Conservation (phyloP, 2,797 vertebrate species). For the Phalanger gymnotis region DNA sequence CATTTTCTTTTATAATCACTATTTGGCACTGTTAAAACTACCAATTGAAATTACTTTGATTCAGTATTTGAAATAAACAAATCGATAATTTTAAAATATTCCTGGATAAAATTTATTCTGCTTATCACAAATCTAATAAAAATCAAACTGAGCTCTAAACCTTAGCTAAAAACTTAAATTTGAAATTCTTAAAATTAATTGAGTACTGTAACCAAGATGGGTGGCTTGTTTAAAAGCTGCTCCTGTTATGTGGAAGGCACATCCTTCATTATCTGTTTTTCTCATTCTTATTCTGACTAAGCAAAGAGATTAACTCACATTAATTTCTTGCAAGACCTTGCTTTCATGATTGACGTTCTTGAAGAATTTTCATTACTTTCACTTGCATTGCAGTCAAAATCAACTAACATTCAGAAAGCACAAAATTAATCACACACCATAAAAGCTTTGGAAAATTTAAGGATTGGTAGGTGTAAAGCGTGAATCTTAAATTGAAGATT, state of each 20-base stretch:
- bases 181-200: not conserved
- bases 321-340: not conserved
- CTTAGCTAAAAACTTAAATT: not conserved
- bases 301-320: not conserved
- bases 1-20: not conserved
- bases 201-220: not conserved
- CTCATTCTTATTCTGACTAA: not conserved
- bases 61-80: not conserved
- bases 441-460: not conserved
- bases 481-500: not conserved
- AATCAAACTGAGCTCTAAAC: not conserved
- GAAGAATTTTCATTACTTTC: not conserved
- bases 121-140: not conserved
- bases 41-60: not conserved
- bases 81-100: not conserved
- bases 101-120: not conserved
- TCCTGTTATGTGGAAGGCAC: not conserved
- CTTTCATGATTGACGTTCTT: not conserved
- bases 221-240: not conserved
- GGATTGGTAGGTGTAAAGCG: not conserved
- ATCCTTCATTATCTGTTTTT: not conserved
- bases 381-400: not conserved
- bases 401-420: not conserved
- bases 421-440: not conserved
- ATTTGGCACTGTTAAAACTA: not conserved